Evolutionary conservation across 2,113 vertebrate genomes (phyloP).

Genomic region (Pteropus alecto): DNA sequence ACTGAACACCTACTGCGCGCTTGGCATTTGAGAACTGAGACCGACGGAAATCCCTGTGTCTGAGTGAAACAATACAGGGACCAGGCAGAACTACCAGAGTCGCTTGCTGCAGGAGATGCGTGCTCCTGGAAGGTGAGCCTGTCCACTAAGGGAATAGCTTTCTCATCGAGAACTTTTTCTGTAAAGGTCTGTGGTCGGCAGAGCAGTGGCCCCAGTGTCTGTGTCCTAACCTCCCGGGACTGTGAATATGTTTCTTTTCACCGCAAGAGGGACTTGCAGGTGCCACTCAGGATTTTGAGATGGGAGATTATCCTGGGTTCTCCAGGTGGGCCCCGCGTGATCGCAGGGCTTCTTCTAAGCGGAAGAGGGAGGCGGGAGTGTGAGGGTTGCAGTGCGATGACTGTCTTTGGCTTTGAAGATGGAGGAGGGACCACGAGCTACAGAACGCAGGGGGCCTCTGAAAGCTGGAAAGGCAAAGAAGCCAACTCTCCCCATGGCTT

Average conservation of each 20-base stretch:
- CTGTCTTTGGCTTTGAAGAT: neutral
- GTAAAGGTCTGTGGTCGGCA: neutral
- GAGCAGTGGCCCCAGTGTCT: neutral
- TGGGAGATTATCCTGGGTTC: neutral
- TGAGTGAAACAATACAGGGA: neutral
- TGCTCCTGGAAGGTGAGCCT: neutral
- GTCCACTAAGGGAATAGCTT: neutral
- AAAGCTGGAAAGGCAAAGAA: neutral
- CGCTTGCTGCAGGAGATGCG: neutral
- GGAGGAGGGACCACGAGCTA: neutral
- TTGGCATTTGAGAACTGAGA: neutral
- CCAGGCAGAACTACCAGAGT: neutral
- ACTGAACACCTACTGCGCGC: neutral
- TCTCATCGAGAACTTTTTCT: neutral
- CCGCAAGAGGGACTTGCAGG: neutral
- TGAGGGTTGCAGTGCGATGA: neutral
- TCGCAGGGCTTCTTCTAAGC: neutral
- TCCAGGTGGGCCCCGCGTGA: neutral
- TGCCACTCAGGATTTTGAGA: neutral
- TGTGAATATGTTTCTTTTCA: neutral
- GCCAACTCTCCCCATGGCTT: neutral
- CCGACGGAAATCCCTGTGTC: too few relatives aligned
- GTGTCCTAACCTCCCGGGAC: neutral
- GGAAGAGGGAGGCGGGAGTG: neutral
- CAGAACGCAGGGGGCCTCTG: accelerated